Evolutionary conservation across 1,140 invertebrate species (phyloP).

Genomic region (Streblospio benedicti): DNA sequence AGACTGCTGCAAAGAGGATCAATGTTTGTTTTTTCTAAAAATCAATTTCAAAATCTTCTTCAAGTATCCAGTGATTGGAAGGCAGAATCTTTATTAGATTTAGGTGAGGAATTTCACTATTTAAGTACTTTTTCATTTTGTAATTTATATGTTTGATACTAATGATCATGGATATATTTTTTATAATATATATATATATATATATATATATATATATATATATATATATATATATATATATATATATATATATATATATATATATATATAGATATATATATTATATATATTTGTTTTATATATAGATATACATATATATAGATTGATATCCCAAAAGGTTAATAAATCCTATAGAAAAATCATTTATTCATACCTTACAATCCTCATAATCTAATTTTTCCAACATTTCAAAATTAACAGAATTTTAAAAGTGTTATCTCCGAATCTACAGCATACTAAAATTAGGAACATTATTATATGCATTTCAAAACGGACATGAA

Average conservation of each 20-base stretch:
- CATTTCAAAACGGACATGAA: too few species aligned
- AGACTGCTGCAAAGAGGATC: constrained; percentile 76
- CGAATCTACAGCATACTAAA: too few species aligned
- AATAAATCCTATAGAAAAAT: too few species aligned
- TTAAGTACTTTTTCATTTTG: not conserved
- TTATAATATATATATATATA: not conserved
- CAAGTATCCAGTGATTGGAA: constrained; percentile 31
- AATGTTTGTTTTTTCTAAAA: constrained; percentile 80
- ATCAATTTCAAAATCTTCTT: constrained; percentile 64
- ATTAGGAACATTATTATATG: too few species aligned
- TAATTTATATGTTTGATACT: not conserved
- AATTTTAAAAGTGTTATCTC: too few species aligned
- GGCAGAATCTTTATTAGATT: constrained; percentile 19
- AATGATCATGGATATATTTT: not conserved
- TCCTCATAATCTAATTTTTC: too few species aligned
- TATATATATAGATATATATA: not conserved
- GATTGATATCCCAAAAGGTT: too few species aligned
- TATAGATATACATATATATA: too few species aligned
- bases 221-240: not conserved
- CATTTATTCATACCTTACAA: too few species aligned
- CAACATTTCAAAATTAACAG: too few species aligned
- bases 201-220: not conserved
- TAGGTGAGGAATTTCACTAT: not conserved
- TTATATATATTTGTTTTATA: not conserved
- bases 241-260: not conserved